These are phyloP conservation scores for Platanista minor DNA, from an alignment of 2,113 vertebrate species.

Conservation along the genomic window DNA sequence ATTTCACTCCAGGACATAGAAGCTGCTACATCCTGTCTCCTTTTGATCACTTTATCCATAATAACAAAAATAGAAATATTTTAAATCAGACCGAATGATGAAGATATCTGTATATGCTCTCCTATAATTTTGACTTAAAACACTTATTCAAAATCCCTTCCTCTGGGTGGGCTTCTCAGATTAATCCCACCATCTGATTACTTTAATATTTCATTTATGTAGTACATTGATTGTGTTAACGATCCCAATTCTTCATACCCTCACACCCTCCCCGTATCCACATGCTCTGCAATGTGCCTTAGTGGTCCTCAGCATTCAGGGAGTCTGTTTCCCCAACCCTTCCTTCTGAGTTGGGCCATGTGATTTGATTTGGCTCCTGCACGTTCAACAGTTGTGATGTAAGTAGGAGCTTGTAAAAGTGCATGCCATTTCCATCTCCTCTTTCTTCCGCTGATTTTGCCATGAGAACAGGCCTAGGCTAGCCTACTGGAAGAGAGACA, in stretches of 20 bases:
- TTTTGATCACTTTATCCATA: constrained; percentile 74
- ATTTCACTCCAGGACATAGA: constrained; percentile 78
- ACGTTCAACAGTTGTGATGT: background rate
- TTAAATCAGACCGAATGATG: constrained; percentile 24
- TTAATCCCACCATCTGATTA: constrained; percentile 22
- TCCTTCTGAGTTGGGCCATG: background rate
- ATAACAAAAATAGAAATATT: constrained; percentile 60
- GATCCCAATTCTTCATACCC: background rate
- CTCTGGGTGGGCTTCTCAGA: background rate
- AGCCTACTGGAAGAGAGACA: background rate
- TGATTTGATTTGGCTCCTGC: background rate
- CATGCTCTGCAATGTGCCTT: background rate
- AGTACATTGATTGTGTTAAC: background rate
- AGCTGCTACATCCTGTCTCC: constrained; percentile 66
- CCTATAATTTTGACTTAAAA: constrained; percentile 34
- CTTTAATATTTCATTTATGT: background rate
- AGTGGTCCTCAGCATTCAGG: background rate
- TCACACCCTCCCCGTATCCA: no score
- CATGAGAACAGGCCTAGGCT: background rate
- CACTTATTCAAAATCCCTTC: background rate
- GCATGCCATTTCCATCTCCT: background rate
- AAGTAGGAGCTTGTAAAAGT: background rate
- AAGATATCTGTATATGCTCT: background rate
- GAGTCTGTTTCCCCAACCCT: background rate
- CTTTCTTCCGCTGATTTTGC: background rate